A percentile compares a stretch with the other conserved stretches of the same genome.
phyloP scores from a whole-genome alignment of 2,888 invertebrate genomes.

The Pristionchus mayeri region DNA sequence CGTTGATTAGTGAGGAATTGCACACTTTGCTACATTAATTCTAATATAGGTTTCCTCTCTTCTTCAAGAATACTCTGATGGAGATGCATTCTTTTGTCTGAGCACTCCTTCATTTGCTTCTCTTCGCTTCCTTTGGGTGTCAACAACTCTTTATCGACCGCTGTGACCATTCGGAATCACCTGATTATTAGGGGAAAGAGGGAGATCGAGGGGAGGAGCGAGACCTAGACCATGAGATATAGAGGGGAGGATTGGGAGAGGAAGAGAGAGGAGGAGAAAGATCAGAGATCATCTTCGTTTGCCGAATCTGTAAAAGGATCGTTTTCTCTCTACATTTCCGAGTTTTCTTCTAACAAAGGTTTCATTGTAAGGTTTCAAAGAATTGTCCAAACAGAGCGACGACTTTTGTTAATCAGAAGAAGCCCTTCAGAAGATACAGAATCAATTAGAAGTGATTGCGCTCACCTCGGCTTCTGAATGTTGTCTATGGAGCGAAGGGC shows the following conservation, averaged over 20 bases:
- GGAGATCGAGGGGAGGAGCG: neutral
- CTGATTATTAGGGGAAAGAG: neutral
- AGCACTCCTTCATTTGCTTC: too few species aligned
- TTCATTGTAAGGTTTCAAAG: neutral
- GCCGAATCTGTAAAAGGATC: neutral
- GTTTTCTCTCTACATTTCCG: neutral
- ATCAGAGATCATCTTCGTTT: slow-evolving; percentile 34
- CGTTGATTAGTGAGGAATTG: too few species aligned
- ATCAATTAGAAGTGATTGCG: neutral
- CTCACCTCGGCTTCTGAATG: slow-evolving; percentile 51
- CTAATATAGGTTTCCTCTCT: too few species aligned
- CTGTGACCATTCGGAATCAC: slow-evolving; percentile 14
- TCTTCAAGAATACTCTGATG: too few species aligned
- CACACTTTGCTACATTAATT: too few species aligned
- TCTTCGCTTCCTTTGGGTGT: neutral
- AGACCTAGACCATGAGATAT: slow-evolving; percentile 11
- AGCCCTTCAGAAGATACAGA: too few species aligned
- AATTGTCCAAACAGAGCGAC: too few species aligned
- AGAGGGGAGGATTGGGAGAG: neutral
- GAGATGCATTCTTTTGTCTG: too few species aligned
- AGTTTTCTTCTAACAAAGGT: neutral
- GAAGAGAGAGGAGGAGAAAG: neutral
- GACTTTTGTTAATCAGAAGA: too few species aligned
- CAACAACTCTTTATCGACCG: slow-evolving; percentile 40
- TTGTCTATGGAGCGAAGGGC: slow-evolving; percentile 50